Base-by-base conservation (phyloP, 2,797 vertebrate species). In the Eleutherodactylus coqui region DNA sequence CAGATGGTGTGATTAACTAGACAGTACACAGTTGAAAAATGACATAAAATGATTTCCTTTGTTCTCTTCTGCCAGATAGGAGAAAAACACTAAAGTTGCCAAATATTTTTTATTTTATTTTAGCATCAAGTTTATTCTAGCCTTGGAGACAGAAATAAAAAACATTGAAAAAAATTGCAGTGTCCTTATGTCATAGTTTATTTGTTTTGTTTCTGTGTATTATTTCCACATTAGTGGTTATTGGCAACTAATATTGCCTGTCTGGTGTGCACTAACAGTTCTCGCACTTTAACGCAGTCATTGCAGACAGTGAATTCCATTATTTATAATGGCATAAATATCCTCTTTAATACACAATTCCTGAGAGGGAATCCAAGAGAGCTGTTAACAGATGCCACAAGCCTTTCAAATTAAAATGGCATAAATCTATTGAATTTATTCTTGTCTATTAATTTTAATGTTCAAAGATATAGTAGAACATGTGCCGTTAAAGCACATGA, bases 391-490 rank as follows among this genome's bases (percentile, higher is more conserved):
- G 79, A 70, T 82, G 45, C 70, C 58, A 49, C 72, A 49, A 82
- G 55, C 32, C 79, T 82, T 86, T 73, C 70, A 81, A 51, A 75
- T 86, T 81, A 80, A 82, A 86, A 81, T 86, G 55, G 34, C 45
- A 86, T 82, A 67, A 82, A 75, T 86, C 70, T 86, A 36, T 76
- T 81, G 55, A 67, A 86, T 86, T 62, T 86, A 67, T 86, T 86
- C 69, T 14, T 81, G 32, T 36, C 70, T 86, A 82, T 86, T 69
- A 79, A 79, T 79, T 70, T 85, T 85, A 82, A 76, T 81, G 70
- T 38, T 86, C 69, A 75, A 70, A 41, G 55, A 41, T 62, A 62
- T 72, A 55, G 41, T 75, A 67, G 75, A 24, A 75, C 51, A 83
- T 73, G n/a, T 53, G 49, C 38, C 21, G 34, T 67, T 32, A 55